A percentile compares a stretch with the other conserved stretches of the same genome.
Evolutionary conservation across 2,113 vertebrate genomes (phyloP).

Genomic region (Chloropsis hardwickii): DNA sequence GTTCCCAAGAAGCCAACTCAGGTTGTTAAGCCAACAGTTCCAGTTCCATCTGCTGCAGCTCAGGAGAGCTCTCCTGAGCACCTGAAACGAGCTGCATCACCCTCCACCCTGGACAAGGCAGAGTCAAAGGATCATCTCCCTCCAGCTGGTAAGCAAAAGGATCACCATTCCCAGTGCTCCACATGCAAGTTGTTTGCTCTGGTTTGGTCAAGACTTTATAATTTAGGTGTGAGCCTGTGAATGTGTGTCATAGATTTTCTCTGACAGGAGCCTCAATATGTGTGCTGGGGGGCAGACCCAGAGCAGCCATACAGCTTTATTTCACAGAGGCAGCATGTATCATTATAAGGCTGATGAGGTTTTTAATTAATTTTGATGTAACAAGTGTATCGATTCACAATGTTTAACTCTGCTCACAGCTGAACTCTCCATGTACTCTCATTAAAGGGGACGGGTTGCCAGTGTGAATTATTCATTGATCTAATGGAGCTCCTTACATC

Average conservation of each 20-base stretch:
- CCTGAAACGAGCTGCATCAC: background rate
- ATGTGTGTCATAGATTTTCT: background rate
- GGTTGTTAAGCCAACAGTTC: slow-evolving; percentile 51
- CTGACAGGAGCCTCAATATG: background rate
- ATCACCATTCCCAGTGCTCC: background rate
- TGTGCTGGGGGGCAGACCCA: background rate
- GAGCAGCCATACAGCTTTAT: background rate
- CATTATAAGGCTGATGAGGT: slow-evolving; percentile 20
- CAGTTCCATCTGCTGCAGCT: slow-evolving; percentile 10
- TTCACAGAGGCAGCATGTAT: background rate
- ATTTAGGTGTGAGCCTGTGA: background rate
- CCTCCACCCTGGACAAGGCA: background rate
- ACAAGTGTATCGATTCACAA: background rate
- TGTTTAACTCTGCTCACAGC: background rate
- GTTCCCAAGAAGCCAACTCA: slow-evolving; percentile 69
- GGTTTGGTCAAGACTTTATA: background rate
- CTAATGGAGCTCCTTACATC: background rate
- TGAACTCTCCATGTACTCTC: background rate
- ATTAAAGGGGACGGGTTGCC: background rate
- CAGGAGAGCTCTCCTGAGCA: slow-evolving; percentile 22
- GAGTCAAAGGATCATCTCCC: slow-evolving; percentile 51
- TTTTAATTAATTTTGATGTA: slow-evolving; percentile 44
- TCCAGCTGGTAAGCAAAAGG: slow-evolving; percentile 60
- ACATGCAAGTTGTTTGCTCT: background rate
- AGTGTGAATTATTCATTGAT: background rate